These are phyloP conservation scores for Hofmannophila pseudospretella DNA, from an alignment of 2,888 invertebrate genomes.

Conservation along the genomic window DNA sequence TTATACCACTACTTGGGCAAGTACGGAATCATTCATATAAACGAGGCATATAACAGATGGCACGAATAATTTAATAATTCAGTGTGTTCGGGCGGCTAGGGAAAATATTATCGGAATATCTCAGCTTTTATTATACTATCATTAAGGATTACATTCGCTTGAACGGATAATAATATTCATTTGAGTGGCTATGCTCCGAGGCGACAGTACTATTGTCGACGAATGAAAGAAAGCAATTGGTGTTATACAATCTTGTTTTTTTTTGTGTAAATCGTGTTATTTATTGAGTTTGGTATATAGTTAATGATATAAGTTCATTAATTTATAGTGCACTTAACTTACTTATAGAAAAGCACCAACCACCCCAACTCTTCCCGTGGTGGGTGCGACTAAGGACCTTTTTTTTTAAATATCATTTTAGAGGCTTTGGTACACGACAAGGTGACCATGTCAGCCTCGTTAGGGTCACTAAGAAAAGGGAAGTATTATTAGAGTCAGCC, in stretches of 20 bases:
- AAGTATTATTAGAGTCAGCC: no score
- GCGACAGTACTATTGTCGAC: slow-evolving; percentile 3
- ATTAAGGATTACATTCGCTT: slow-evolving; percentile 37
- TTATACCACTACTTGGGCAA: slow-evolving; percentile 18
- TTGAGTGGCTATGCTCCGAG: not conserved
- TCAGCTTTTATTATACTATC: slow-evolving; percentile 28
- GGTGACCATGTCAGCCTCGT: no score
- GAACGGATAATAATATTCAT: slow-evolving; percentile 13
- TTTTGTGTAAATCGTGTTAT: no score
- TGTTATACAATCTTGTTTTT: not conserved
- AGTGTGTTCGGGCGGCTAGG: slow-evolving; percentile 24
- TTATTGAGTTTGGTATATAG: no score
- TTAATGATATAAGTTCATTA: no score
- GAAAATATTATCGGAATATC: slow-evolving; percentile 34
- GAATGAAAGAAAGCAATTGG: slow-evolving; percentile 3
- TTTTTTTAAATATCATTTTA: no score
- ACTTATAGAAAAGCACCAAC: no score
- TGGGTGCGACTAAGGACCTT: no score
- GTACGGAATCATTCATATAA: slow-evolving; percentile 20
- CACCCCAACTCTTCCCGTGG: no score
- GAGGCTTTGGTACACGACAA: no score
- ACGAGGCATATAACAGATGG: slow-evolving; percentile 37
- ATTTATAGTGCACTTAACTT: no score
- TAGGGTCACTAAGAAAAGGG: no score
- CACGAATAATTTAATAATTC: slow-evolving; percentile 60